Evolutionary conservation across 2,888 invertebrate genomes (phyloP).

Genomic region (Encarsia formosa): DNA sequence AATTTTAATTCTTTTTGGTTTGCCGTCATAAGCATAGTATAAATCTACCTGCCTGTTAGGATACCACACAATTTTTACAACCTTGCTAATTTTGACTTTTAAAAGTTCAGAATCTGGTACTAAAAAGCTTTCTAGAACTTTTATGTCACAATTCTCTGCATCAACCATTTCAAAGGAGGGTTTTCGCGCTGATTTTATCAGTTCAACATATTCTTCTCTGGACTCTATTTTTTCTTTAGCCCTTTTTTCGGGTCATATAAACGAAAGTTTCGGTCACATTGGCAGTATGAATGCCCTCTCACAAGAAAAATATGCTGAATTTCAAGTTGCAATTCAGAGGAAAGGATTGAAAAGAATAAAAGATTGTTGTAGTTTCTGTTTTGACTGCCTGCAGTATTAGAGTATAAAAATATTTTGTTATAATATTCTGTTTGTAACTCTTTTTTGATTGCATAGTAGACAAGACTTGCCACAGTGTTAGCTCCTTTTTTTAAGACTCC

Average conservation of each 20-base stretch:
- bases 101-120: too few relatives aligned
- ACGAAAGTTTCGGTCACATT: slow-evolving; percentile 26
- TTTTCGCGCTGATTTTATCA: slow-evolving; percentile 11
- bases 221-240: slow-evolving; percentile 20
- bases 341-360: slow-evolving; percentile 4
- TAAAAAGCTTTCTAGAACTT: too few relatives aligned
- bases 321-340: slow-evolving; percentile 11
- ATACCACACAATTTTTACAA: too few relatives aligned
- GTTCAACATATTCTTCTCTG: slow-evolving; percentile 12
- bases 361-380: neutral
- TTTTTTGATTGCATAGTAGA: neutral
- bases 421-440: neutral
- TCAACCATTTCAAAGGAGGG: slow-evolving; percentile 20
- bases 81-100: too few relatives aligned
- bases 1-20: too few relatives aligned
- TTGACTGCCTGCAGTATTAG: neutral
- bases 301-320: slow-evolving; percentile 27
- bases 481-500: neutral
- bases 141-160: too few relatives aligned
- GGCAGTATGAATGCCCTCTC: slow-evolving; percentile 26
- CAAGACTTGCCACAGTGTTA: neutral
- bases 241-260: slow-evolving; percentile 17
- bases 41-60: too few relatives aligned
- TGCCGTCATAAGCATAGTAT: too few relatives aligned
- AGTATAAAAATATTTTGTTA: neutral